Conservation (phyloP, 2,888 invertebrate species). For the Drosophila meridiana region DNA sequence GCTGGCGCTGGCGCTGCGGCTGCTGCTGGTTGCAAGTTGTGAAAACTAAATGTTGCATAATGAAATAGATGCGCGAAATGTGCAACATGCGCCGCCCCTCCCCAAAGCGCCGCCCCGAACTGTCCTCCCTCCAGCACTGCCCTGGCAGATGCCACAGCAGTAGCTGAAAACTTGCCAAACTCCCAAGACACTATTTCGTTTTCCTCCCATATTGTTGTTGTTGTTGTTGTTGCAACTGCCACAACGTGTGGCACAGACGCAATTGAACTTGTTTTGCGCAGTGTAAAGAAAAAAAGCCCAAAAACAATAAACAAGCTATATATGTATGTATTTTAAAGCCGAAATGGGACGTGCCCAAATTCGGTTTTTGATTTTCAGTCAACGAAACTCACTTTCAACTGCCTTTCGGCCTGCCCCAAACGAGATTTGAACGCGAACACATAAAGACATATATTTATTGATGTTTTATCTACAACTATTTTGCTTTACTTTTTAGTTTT, state of each 20-base stretch:
- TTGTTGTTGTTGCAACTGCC: slow-evolving; percentile 31
- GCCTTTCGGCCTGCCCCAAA: slow-evolving; percentile 32
- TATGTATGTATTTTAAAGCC: slow-evolving; percentile 31
- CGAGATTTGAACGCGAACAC: slow-evolving; percentile 35
- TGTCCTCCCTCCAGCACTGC: slow-evolving; percentile 10
- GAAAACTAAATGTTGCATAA: slow-evolving; percentile 73
- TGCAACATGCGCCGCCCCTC: slow-evolving; percentile 55
- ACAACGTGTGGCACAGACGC: slow-evolving; percentile 47
- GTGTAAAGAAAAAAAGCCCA: slow-evolving; percentile 16
- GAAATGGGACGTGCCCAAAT: slow-evolving; percentile 65
- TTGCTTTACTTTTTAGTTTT: slow-evolving; percentile 1
- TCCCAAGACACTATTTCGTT: slow-evolving; percentile 50
- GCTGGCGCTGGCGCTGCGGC: slow-evolving; percentile 29
- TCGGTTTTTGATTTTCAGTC: slow-evolving; percentile 51
- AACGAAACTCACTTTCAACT: slow-evolving; percentile 70
- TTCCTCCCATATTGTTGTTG: slow-evolving; percentile 8
- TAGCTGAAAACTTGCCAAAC: slow-evolving; percentile 66
- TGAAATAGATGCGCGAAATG: slow-evolving; percentile 80
- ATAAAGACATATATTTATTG: slow-evolving; percentile 32
- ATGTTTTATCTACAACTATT: slow-evolving; percentile 7
- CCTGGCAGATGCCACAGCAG: slow-evolving; percentile 65
- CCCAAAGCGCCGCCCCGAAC: slow-evolving; percentile 11
- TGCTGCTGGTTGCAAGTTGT: slow-evolving; percentile 52
- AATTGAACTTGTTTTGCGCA: slow-evolving; percentile 72
- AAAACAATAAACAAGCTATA: slow-evolving; percentile 33